A percentile compares a stretch with the other conserved stretches of the same genome.
Conservation (phyloP, 2,888 invertebrate genomes). For the Mechanitis mazaeus region DNA sequence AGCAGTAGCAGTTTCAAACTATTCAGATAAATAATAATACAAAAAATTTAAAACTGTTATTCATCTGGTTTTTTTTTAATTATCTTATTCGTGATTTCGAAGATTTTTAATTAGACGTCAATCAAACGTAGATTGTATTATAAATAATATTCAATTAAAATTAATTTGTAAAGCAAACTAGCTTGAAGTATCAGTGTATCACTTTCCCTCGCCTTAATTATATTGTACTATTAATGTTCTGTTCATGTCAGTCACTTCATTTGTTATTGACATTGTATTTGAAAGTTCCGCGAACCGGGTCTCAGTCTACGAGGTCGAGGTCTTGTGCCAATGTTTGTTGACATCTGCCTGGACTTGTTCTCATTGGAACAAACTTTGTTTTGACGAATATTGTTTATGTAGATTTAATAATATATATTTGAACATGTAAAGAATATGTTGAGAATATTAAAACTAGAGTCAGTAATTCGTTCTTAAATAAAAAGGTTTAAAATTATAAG, state of each 20-base stretch:
- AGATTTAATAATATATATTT: no score
- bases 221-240: slow-evolving; percentile 18
- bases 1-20: no score
- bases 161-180: slow-evolving; percentile 34
- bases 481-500: no score
- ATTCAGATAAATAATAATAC: no score
- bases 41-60: no score
- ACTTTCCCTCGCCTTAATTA: slow-evolving; percentile 47
- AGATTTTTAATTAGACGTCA: neutral
- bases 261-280: slow-evolving; percentile 61
- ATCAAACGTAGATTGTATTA: neutral
- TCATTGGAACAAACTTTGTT: slow-evolving; percentile 6
- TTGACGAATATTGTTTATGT: neutral
- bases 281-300: slow-evolving; percentile 59
- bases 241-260: slow-evolving; percentile 29
- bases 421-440: no score
- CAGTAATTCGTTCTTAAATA: no score
- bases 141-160: neutral
- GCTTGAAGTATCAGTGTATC: slow-evolving; percentile 44
- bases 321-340: slow-evolving; percentile 33
- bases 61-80: no score
- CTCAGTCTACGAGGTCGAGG: slow-evolving; percentile 50
- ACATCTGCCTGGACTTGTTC: slow-evolving; percentile 17
- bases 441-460: no score
- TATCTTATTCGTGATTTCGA: no score